Base-by-base conservation (phyloP, 2,888 invertebrate genomes). In the Melieria omissa region DNA sequence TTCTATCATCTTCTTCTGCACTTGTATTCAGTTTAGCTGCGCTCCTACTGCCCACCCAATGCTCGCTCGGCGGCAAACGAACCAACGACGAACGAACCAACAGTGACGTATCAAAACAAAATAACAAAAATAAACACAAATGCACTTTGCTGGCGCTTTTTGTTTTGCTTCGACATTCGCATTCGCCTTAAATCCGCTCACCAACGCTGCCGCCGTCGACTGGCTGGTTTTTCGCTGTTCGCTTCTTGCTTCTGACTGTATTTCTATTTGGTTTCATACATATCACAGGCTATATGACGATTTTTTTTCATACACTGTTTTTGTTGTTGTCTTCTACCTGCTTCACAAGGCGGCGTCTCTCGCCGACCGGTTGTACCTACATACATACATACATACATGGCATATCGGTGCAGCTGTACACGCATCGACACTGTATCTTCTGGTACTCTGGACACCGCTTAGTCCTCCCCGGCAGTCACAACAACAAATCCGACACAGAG, bases 91-190 rank as follows among this genome's bases (percentile, higher is more conserved):
- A 60, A 4, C 55, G n/a, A 49, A 44, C 58, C 8, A 29, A 12
- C 41, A 7, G 47, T 46, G 58, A 46, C 16, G 61, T 72, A 73
- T 61, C 57, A 57, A 73, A 74, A 72, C 63, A 65, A 69, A 68
- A 74, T 71, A 71, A 55, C 44, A n/a, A 12, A 52, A 14, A 5
- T 10, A 52, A 75, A 44, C 73, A 75, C 70, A 49, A 75, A 46
- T 66, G 70, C 62, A 71, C 68, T 75, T 72, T 80, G 83, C 76
- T 83, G 78, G 76, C 74, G 73, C 68, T 81, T 84, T 83, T 84
- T 84, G 84, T 83, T 84, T 84, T 84, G 84, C 80, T 84, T 84
- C 62, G 49, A 65, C 78, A 76, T 84, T 84, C 84, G 81, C 68
- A 76, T 63, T 60, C 42, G 44, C n/a, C 8, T n/a, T 60, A 62